Evolutionary conservation across 2,797 vertebrate species (phyloP).

Genomic region (Vireo griseus): DNA sequence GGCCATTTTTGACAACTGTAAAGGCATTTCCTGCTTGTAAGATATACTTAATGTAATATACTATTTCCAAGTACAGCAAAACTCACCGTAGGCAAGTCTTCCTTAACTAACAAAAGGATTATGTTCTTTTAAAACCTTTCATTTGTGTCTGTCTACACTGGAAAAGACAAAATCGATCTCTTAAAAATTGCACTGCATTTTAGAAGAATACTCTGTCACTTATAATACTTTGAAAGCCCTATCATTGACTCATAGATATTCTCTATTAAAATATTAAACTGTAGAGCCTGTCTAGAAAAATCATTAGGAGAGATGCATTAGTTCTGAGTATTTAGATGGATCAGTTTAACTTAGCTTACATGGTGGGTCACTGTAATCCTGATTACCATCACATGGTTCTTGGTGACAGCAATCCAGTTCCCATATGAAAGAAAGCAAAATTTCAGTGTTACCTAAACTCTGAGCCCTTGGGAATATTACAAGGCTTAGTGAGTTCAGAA

Average conservation of each 20-base stretch:
- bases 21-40: not conserved
- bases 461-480: not conserved
- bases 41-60: not conserved
- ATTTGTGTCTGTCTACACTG: not conserved
- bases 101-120: not conserved
- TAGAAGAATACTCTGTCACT: not conserved
- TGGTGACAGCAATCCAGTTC: not conserved
- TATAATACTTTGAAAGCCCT: not conserved
- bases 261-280: not conserved
- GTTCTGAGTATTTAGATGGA: not conserved
- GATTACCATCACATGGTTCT: not conserved
- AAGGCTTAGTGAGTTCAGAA: constrained; percentile 30
- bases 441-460: not conserved
- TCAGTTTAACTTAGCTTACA: not conserved
- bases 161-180: not conserved
- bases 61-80: not conserved
- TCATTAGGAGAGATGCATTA: not conserved
- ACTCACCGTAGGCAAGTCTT: not conserved
- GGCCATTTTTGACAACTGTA: not conserved
- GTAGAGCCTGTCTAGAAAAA: not conserved
- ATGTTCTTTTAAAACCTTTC: not conserved
- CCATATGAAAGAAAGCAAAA: not conserved
- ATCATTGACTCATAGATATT: not conserved
- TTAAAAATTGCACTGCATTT: not conserved
- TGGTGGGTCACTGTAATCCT: not conserved